Evolutionary conservation across 2,113 vertebrate genomes (phyloP).

Genomic region (Tenrec ecaudatus): DNA sequence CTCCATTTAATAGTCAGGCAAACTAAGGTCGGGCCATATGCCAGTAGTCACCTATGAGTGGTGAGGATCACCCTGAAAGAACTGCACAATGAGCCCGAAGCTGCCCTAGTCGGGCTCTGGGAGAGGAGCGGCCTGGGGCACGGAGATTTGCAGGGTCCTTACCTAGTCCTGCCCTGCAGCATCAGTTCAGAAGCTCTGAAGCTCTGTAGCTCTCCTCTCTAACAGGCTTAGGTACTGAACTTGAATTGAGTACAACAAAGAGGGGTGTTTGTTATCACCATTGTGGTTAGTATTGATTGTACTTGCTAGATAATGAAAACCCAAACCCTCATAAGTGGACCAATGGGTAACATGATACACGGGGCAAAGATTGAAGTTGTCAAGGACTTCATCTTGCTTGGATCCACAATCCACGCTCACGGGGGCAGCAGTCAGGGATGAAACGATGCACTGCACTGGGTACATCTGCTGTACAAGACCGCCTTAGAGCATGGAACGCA

Average conservation of each 20-base stretch:
- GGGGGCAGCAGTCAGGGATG: too few species aligned
- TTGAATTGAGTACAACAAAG: background rate
- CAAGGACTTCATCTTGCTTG: too few species aligned
- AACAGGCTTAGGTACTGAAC: background rate
- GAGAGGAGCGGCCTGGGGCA: background rate
- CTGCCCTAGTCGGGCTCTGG: background rate
- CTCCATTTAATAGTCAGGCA: background rate
- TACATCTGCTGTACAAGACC: too few species aligned
- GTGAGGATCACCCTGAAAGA: background rate
- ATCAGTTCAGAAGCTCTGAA: background rate
- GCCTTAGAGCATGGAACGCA: too few species aligned
- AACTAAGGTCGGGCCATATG: background rate
- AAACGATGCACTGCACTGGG: too few species aligned
- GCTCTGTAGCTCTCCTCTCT: background rate
- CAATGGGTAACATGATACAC: too few species aligned
- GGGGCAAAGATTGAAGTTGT: too few species aligned
- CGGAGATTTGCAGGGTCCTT: background rate
- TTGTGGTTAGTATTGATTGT: background rate
- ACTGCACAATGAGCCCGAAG: fast-evolving
- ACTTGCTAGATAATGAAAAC: too few species aligned
- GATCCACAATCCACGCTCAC: too few species aligned
- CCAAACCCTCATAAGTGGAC: too few species aligned
- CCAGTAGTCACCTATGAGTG: background rate
- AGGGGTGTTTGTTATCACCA: background rate
- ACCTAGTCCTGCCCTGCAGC: background rate